Evolutionary conservation across 2,888 invertebrate genomes (phyloP).

Genomic region (Eledone cirrhosa): DNA sequence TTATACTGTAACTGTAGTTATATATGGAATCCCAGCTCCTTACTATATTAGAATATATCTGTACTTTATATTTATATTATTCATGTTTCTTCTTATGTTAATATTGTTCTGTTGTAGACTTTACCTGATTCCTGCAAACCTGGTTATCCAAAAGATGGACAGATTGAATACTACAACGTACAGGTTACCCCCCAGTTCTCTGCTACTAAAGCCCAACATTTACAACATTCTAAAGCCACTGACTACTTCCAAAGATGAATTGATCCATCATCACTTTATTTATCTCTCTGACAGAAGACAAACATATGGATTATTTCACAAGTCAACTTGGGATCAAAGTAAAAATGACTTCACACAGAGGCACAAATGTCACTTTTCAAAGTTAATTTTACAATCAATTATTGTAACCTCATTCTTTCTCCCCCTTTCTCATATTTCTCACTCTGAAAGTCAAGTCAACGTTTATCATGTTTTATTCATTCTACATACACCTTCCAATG

Average conservation of each 20-base stretch:
- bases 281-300: not conserved
- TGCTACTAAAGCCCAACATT: too few species aligned
- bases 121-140: constrained; percentile 23
- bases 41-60: not conserved
- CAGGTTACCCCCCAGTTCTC: not conserved
- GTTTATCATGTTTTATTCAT: not conserved
- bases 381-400: not conserved
- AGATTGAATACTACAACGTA: not conserved
- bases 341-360: not conserved
- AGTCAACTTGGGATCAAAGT: constrained; percentile 9
- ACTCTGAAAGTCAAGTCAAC: not conserved
- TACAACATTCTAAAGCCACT: constrained; percentile 16
- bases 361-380: not conserved
- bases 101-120: not conserved
- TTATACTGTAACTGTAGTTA: too few species aligned
- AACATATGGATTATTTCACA: constrained; percentile 10
- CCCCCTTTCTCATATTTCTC: not conserved
- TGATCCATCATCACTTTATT: too few species aligned
- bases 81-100: not conserved
- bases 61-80: not conserved
- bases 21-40: not conserved
- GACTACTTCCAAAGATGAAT: constrained; percentile 16
- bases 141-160: constrained; percentile 10
- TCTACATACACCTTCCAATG: too few species aligned
- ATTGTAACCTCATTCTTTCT: not conserved